Evolutionary conservation across 2,113 vertebrate genomes (phyloP).

Genomic region (Gopherus flavomarginatus): DNA sequence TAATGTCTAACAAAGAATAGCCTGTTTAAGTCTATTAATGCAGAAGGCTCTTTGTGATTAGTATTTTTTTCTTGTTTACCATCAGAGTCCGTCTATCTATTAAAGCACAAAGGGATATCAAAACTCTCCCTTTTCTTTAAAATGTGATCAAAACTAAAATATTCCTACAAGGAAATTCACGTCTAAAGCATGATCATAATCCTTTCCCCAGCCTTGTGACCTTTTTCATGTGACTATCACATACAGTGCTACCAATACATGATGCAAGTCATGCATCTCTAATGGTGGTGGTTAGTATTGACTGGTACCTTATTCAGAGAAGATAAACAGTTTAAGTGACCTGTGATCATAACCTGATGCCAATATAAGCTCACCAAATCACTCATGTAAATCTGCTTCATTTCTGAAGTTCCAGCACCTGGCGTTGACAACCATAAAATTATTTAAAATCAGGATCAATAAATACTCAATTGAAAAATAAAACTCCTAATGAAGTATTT

Average conservation of each 20-base stretch:
- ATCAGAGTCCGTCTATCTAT: not conserved
- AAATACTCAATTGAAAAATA: not conserved
- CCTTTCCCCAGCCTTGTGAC: slow-evolving; percentile 62
- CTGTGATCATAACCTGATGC: not conserved
- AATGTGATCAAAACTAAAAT: slow-evolving; percentile 7
- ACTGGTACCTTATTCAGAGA: slow-evolving; percentile 50
- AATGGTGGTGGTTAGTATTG: slow-evolving; percentile 48
- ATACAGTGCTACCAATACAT: slow-evolving; percentile 50
- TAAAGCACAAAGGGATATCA: not conserved
- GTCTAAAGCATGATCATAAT: slow-evolving; percentile 66
- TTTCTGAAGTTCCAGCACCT: not conserved
- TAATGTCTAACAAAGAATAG: not conserved
- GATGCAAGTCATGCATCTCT: slow-evolving; percentile 66
- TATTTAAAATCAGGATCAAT: not conserved
- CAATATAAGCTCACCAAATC: not conserved
- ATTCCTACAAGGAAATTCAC: slow-evolving; percentile 46
- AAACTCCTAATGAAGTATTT: not conserved
- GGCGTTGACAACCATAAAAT: not conserved
- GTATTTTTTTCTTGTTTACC: not conserved
- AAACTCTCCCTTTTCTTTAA: not conserved
- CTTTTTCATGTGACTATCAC: slow-evolving; percentile 70
- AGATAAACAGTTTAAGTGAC: not conserved
- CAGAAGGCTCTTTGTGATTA: not conserved
- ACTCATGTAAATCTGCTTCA: not conserved
- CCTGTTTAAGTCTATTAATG: not conserved